A percentile compares a stretch with the other conserved stretches of the same genome.
Conservation (phyloP, 2,888 invertebrate species). For the Orchesellides sinensis region DNA sequence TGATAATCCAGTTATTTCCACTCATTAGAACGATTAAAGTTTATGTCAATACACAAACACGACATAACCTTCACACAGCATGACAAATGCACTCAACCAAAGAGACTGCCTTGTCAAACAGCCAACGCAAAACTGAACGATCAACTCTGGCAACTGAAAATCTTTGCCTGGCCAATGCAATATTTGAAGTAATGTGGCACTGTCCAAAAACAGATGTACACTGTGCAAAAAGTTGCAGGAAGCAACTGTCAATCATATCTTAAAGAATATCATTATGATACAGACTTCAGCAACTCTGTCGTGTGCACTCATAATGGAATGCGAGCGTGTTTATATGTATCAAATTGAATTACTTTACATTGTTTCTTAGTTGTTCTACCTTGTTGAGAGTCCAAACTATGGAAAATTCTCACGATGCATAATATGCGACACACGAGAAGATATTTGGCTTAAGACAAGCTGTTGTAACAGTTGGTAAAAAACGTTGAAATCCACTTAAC, state of each 20-base stretch:
- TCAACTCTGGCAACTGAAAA: constrained; percentile 52
- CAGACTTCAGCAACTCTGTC: too few species aligned
- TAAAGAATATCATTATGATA: constrained; percentile 18
- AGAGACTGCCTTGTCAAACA: constrained; percentile 35
- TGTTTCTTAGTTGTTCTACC: too few species aligned
- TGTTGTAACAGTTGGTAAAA: constrained; percentile 36
- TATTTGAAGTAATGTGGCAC: constrained; percentile 4
- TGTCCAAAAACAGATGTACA: constrained; percentile 37
- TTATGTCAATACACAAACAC: constrained; percentile 30
- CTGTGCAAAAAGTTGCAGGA: constrained; percentile 52
- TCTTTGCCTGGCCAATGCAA: constrained; percentile 16
- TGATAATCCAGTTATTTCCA: constrained; percentile 13
- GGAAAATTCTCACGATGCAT: constrained; percentile 33
- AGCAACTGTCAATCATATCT: constrained; percentile 55
- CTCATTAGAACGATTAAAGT: constrained; percentile 17
- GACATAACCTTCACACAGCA: not conserved
- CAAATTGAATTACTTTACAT: too few species aligned
- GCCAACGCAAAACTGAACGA: constrained; percentile 50
- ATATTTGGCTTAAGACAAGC: constrained; percentile 22
- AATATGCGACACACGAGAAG: constrained; percentile 39
- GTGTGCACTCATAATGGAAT: not conserved
- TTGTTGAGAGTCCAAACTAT: too few species aligned
- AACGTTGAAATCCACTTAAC: constrained; percentile 42
- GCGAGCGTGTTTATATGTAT: too few species aligned
- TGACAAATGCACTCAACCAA: not conserved